phyloP scores from a whole-genome alignment of 2,113 vertebrate species.

The Ellobius talpinus region DNA sequence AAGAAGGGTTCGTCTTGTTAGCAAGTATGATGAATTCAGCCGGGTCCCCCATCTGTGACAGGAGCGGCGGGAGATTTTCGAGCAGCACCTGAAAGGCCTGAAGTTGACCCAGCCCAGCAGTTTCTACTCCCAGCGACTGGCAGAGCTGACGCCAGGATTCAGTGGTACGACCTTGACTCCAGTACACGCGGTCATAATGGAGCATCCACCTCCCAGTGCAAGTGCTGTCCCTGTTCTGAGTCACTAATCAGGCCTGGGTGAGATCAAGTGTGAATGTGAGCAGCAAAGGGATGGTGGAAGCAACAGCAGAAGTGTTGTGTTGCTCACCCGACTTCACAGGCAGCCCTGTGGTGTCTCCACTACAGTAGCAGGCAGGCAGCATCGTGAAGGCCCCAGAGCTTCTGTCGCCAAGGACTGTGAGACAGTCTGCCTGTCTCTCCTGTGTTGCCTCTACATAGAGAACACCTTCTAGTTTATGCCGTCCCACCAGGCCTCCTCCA shows the following conservation, averaged over 20 bases:
- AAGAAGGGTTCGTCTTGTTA: too few species aligned
- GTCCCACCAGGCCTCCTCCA: neutral
- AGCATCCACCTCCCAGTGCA: neutral
- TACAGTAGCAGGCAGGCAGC: neutral
- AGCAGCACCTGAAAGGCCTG: constrained; percentile 96
- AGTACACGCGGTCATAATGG: neutral
- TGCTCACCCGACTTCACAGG: neutral
- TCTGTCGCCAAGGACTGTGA: neutral
- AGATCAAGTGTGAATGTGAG: too few species aligned
- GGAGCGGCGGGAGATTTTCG: constrained; percentile 98
- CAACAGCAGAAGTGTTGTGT: too few species aligned
- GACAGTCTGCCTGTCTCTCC: neutral
- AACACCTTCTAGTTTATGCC: neutral
- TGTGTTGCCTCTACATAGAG: neutral
- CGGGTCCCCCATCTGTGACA: constrained; percentile 71
- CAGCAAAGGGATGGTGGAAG: neutral
- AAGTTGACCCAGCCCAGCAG: constrained; percentile 93
- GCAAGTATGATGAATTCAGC: fast-evolving
- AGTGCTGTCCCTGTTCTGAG: neutral
- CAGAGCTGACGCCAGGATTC: constrained; percentile 97
- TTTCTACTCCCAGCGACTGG: constrained; percentile 95
- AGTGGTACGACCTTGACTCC: constrained; percentile 88
- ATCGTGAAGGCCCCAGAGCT: too few species aligned
- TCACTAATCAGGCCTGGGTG: neutral
- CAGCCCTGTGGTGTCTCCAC: too few species aligned